Conservation (phyloP, 2,113 vertebrate genomes). For the Zosterops japonicus region DNA sequence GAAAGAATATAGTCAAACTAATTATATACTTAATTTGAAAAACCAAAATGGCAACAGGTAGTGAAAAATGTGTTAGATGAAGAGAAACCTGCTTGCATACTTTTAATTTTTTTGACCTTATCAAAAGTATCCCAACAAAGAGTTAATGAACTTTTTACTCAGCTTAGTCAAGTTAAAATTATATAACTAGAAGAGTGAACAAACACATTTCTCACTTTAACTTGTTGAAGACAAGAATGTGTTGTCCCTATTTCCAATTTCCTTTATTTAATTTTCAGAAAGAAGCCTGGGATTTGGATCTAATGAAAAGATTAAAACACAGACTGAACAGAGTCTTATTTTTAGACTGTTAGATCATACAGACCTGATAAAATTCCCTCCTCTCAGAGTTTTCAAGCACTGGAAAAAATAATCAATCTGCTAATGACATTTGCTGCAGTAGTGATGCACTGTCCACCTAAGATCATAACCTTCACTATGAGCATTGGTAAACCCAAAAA, state of each 20-base stretch:
- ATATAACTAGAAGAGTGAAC: neutral
- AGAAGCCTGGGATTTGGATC: constrained; percentile 9
- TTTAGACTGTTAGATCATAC: neutral
- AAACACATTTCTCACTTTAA: neutral
- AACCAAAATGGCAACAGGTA: constrained; percentile 58
- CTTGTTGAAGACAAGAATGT: neutral
- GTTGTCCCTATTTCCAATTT: constrained; percentile 1
- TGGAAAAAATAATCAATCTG: neutral
- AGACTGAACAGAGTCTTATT: neutral
- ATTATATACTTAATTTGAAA: constrained; percentile 74
- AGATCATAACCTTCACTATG: neutral
- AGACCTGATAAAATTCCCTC: neutral
- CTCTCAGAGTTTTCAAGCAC: neutral
- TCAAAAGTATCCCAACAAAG: neutral
- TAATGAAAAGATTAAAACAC: constrained; percentile 44
- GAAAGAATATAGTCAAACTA: constrained; percentile 51
- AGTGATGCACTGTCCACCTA: neutral
- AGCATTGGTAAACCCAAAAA: rapidly evolving
- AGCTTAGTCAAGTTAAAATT: neutral
- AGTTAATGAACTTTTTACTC: neutral
- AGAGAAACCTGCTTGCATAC: neutral
- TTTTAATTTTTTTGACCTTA: neutral
- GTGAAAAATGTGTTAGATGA: constrained; percentile 29
- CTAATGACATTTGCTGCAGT: neutral
- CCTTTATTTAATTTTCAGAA: constrained; percentile 36